Evolutionary conservation across 2,888 invertebrate genomes (phyloP).

Genomic region (Epinotia demarniana): DNA sequence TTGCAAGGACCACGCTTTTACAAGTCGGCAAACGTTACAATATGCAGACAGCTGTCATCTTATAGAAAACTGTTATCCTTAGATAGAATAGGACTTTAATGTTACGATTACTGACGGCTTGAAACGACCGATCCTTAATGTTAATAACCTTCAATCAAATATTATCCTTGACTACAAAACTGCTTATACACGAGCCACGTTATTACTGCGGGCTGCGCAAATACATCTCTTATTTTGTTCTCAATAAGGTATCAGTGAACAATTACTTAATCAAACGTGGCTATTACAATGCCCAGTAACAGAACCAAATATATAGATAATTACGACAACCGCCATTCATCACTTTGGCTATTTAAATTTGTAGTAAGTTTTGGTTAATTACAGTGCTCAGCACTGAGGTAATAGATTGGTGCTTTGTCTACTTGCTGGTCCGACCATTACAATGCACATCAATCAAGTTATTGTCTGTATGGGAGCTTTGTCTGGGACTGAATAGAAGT

Average conservation of each 20-base stretch:
- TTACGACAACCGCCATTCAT: slow-evolving; percentile 35
- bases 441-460: slow-evolving; percentile 42
- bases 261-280: background rate
- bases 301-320: slow-evolving; percentile 39
- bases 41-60: too few relatives aligned
- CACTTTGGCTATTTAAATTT: slow-evolving; percentile 38
- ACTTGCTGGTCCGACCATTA: slow-evolving; percentile 37
- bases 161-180: slow-evolving; percentile 36
- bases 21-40: too few relatives aligned
- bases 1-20: too few relatives aligned
- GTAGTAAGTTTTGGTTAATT: slow-evolving; percentile 41
- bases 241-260: slow-evolving; percentile 6
- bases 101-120: too few relatives aligned
- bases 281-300: slow-evolving; percentile 18
- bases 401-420: slow-evolving; percentile 39
- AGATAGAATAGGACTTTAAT: background rate
- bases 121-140: background rate
- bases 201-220: background rate
- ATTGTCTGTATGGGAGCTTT: slow-evolving; percentile 40
- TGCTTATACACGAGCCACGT: slow-evolving; percentile 6
- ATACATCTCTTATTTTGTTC: slow-evolving; percentile 12
- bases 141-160: slow-evolving; percentile 14
- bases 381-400: slow-evolving; percentile 28
- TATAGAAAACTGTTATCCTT: too few relatives aligned
- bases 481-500: slow-evolving; percentile 39